phyloP scores from a whole-genome alignment of 1,140 invertebrate species.

The Gonatopus flavifemur region DNA sequence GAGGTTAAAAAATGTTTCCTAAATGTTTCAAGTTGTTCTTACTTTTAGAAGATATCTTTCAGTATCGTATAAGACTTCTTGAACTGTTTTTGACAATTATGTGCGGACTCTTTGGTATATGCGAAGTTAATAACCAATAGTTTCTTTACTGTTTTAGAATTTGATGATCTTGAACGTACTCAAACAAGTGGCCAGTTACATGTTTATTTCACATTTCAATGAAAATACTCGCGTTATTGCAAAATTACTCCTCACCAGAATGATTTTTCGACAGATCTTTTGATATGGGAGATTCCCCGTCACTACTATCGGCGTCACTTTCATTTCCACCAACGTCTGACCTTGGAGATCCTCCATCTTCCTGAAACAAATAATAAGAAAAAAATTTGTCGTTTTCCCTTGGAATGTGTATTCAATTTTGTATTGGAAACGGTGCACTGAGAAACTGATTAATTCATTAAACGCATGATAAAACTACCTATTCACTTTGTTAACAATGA shows the following conservation, averaged over 20 bases:
- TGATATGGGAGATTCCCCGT: constrained; percentile 47
- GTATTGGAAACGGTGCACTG: neutral
- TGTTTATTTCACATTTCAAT: neutral
- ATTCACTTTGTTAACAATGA: no score
- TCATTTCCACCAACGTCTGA: constrained; percentile 53
- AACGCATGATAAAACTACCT: no score
- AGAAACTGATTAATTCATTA: no score
- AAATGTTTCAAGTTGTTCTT: no score
- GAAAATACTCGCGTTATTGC: constrained; percentile 5
- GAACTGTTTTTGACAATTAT: no score
- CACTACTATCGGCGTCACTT: constrained; percentile 52
- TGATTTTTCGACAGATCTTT: constrained; percentile 51
- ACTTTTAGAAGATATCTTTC: no score
- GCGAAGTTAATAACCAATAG: no score
- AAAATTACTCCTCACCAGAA: constrained; percentile 35
- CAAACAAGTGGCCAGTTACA: neutral
- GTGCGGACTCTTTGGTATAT: no score
- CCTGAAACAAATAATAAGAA: constrained; percentile 42
- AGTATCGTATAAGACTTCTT: no score
- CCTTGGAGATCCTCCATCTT: constrained; percentile 51
- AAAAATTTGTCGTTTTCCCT: constrained; percentile 24
- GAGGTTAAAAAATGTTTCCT: no score
- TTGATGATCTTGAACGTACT: neutral
- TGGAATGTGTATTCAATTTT: neutral
- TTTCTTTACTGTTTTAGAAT: no score